Evolutionary conservation across 2,797 vertebrate genomes (phyloP).

Genomic region (Falco rusticolus): DNA sequence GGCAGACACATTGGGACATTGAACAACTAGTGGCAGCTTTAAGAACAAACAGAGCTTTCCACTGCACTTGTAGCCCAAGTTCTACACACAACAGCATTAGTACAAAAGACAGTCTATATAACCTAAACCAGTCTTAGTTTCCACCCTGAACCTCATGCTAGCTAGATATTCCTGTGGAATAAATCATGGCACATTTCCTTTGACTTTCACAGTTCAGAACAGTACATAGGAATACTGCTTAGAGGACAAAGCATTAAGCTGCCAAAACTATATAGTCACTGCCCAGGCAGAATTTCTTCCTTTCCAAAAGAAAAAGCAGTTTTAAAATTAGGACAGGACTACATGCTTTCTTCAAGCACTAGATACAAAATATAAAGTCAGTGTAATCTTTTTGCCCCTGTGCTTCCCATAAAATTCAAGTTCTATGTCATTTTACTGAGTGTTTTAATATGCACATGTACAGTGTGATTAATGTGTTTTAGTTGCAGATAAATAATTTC

Average conservation of each 20-base stretch:
- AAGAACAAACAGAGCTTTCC: not conserved
- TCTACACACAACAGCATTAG: not conserved
- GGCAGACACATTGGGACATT: not conserved
- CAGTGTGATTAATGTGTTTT: not conserved
- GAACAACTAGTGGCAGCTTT: not conserved
- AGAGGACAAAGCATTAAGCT: not conserved
- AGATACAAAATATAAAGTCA: not conserved
- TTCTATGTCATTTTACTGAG: not conserved
- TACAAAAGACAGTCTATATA: not conserved
- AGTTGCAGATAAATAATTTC: not conserved
- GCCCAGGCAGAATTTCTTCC: not conserved
- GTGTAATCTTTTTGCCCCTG: not conserved
- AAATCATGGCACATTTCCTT: not conserved
- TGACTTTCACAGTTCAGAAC: not conserved
- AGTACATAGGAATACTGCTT: not conserved
- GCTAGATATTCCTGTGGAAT: not conserved
- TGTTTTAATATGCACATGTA: not conserved
- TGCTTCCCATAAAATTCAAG: not conserved
- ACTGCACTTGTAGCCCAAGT: fast-evolving
- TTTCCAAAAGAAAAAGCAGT: not conserved
- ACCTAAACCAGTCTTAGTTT: not conserved
- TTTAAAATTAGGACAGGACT: not conserved
- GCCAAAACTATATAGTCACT: not conserved
- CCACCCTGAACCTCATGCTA: not conserved
- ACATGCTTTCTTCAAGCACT: not conserved